Base-by-base conservation (phyloP, 2,888 invertebrate species). In the Acrocera orbiculus region DNA sequence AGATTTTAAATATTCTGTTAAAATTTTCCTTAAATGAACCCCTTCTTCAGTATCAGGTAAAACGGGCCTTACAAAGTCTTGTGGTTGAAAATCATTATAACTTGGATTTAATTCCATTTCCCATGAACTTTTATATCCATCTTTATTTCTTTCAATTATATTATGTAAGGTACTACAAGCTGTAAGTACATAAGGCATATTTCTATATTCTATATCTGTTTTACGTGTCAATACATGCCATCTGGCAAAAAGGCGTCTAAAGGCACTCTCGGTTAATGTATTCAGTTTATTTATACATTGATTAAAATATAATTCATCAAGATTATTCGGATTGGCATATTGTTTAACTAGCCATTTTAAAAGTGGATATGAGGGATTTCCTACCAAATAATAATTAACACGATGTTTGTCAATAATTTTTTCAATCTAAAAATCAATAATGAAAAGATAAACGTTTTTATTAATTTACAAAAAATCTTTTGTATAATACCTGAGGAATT, bases 111-210 rank as follows among this genome's bases (percentile, higher is more conserved):
- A n/a, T 20, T 27, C 27, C 11, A 44, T 49, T 20, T 46, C 45
- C 58, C 57, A 58, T 25, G 53, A 50, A 3, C 50, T 45, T 25
- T 47, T 41, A 34, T 51, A 53, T 1, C 46, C 44, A 23, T 57
- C 55, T 11, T 48, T 48, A 5, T 47, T 44, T 29, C 50, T 50
- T 33, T 57, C 58, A 4, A 58, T 38, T 2, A 58, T 39, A 33
- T 57, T 57, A 39, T 57, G 59, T 4, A 57, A 34, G 3, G 47
- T 47, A 15, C 55, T 53, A 10, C 59, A 58, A 1, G 59, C 54
- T 3, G 46, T 46, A 1, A 53, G 48, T 4, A 57, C 53, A 16
- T 47, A 45, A 27, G 49, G 50, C 19, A 56, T 55, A 3, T 53
- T 53, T 23, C 52, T 49, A 4, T 52, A 48, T 27, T 53, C 50